Base-by-base conservation (phyloP, 2,113 vertebrate species). In the Falcunculus frontatus region DNA sequence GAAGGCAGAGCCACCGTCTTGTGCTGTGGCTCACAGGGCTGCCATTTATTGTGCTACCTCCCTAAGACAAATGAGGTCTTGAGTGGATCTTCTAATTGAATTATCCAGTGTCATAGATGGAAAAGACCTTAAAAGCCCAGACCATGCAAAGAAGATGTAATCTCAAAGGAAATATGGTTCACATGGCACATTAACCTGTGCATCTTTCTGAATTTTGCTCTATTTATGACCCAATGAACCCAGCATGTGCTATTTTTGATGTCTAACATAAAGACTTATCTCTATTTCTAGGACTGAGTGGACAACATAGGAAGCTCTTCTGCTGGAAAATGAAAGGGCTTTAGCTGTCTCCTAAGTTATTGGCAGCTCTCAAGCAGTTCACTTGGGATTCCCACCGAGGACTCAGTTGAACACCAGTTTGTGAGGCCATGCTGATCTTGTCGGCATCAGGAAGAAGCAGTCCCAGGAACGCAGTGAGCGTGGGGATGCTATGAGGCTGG, bases 391-490 rank as follows among this genome's bases (percentile, higher is more conserved):
- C 9, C 35, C 52, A 82, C 6, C 9, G 21, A 56, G 30, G 5
- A 16, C 14, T 74, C 16, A 23, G 59, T 6, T 59, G 47, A 52
- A 29, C 8, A 5, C 9, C 22, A 2, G 1, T 46, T 37, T 23
- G 7, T 37, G 39, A 27, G n/a, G 26, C 35, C 3, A 0, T 44
- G 47, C 20, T 47, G 7, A 33, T 59, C 15, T 57, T 29, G 37
- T 57, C 11, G 19, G 29, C 32, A 23, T 8, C 4, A 23, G 29
- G 37, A 89, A 33, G 39, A 73, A 53, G 32, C 0, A 6, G 50
- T 35, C 11, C 13, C 0, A 2, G 11, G 17, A 11, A 10, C 32
- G 8, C 0, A 0, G 18, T 42, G 29, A n/a, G 22, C 5, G 32
- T 53, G 49, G 15, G 42, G 32, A 29, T 50, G 65, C 4, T 19